Evolutionary conservation across 2,888 invertebrate genomes (phyloP), one percentile per base, ranked within the genome.

Genomic region (Aporophyla nigra): DNA sequence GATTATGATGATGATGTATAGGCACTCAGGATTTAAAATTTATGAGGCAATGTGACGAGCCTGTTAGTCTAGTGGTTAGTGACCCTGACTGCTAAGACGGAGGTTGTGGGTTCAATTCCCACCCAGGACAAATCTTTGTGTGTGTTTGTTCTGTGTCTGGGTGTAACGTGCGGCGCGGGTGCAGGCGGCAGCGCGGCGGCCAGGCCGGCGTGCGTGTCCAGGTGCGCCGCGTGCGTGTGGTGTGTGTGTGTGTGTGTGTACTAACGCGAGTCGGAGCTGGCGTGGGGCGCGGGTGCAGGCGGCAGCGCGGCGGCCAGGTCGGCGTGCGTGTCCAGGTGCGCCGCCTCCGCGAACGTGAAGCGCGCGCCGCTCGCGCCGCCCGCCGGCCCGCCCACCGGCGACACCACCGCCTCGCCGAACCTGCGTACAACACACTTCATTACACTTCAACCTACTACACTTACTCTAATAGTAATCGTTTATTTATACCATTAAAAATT

Each of bases 321-420:
- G 92, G 98, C 97, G 91, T 98, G 97, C 67, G 98, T 98, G 93
- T 98, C 98, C 93, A 98, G 98, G 97, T 98, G 97, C 85, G 76
- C 77, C 98, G 59, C 98, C 98, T 92, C 98, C 10, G 98, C 98
- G 90, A 93, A 93, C 86, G 93, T 93, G 91, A 93, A 93, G 68
- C 93, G 92, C 76, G 92, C 98, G 73, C 98, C 98, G 91, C 86
- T 81, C 71, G 76, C 98, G 71, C 98, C 98, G 91, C 87, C 83
- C 82, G 14, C 98, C 99, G 92, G 33, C 33, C 98, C 98, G 65
- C 94, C 94, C 98, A 95, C 98, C 9, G 99, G 99, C 0, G 99
- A 99, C 92, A 99, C 99, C 56, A 99, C 98, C 63, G 99, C 99
- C 93, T 99, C 99, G 58, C 99, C 98, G 95, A 99, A 99, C 72